Conservation (phyloP, 2,888 invertebrate genomes). For the Drosophila prostipennis region DNA sequence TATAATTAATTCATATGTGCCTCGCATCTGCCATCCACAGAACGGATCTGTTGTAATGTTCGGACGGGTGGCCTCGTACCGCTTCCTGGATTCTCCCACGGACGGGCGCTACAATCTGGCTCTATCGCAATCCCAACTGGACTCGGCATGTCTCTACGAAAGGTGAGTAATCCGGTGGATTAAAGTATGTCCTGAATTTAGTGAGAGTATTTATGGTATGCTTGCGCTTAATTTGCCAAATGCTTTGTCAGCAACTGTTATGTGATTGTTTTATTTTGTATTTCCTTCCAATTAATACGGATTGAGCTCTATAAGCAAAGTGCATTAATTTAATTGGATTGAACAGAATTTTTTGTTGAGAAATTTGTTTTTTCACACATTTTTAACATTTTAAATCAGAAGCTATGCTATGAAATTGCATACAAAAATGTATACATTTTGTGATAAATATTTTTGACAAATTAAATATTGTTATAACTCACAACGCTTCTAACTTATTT, state of each 20-base stretch:
- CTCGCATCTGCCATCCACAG: slow-evolving; percentile 82
- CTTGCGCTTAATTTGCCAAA: slow-evolving; percentile 14
- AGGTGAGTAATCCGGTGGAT: slow-evolving; percentile 86
- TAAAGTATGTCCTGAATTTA: background rate
- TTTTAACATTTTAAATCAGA: no score
- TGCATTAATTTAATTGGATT: background rate
- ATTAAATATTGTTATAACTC: no score
- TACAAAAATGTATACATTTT: no score
- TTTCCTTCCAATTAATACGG: background rate
- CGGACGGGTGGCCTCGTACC: slow-evolving; percentile 93
- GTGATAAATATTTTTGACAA: no score
- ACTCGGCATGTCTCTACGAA: slow-evolving; percentile 92
- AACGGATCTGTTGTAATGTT: slow-evolving; percentile 94
- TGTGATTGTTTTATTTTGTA: background rate
- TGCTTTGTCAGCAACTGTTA: slow-evolving; percentile 14
- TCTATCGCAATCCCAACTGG: slow-evolving; percentile 89
- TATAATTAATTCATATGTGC: slow-evolving; percentile 45
- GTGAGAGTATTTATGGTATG: background rate
- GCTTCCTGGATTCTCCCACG: slow-evolving; percentile 92
- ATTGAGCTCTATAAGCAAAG: background rate
- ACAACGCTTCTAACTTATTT: no score
- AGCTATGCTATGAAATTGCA: no score
- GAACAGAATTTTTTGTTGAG: background rate
- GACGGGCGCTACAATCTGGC: slow-evolving; percentile 92
- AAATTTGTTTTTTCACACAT: no score